Conservation (phyloP, 2,888 invertebrate genomes). For the Perizoma flavofasciatum region DNA sequence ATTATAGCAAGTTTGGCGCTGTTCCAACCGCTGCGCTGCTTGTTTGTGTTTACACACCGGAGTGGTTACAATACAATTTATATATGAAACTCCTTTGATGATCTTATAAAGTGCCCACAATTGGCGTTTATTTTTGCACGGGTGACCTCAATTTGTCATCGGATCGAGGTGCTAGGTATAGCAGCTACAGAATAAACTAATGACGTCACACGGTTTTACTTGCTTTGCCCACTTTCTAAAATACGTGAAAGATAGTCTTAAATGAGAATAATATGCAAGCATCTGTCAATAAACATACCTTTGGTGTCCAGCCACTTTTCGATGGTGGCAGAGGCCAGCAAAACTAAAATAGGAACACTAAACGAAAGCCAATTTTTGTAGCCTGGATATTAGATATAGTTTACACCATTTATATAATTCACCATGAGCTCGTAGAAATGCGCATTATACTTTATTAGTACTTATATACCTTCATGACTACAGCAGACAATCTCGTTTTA, state of each 20-base stretch:
- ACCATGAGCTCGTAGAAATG: too few species aligned
- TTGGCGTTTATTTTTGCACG: constrained; percentile 30
- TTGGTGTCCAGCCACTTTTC: too few species aligned
- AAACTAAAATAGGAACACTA: too few species aligned
- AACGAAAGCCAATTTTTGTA: too few species aligned
- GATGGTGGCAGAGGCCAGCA: too few species aligned
- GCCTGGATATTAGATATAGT: too few species aligned
- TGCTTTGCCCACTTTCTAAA: background rate
- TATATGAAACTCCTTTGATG: constrained; percentile 36
- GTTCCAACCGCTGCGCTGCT: constrained; percentile 41
- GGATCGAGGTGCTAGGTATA: constrained; percentile 8
- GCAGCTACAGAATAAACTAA: background rate
- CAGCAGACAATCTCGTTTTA: constrained; percentile 14
- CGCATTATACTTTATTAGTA: background rate
- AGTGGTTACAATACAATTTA: constrained; percentile 43
- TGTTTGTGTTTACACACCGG: constrained; percentile 53
- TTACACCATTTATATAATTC: too few species aligned
- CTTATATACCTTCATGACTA: background rate
- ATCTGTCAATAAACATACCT: too few species aligned
- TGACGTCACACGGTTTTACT: constrained; percentile 3
- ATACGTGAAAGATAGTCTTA: too few species aligned
- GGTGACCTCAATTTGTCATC: constrained; percentile 26
- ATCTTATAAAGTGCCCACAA: constrained; percentile 32
- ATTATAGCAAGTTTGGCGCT: constrained; percentile 52
- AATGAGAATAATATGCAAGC: too few species aligned